Evolutionary conservation across 1,140 invertebrate genomes (phyloP), one percentile per base, ranked within the genome.

Genomic region (Drosophila sucinea): DNA sequence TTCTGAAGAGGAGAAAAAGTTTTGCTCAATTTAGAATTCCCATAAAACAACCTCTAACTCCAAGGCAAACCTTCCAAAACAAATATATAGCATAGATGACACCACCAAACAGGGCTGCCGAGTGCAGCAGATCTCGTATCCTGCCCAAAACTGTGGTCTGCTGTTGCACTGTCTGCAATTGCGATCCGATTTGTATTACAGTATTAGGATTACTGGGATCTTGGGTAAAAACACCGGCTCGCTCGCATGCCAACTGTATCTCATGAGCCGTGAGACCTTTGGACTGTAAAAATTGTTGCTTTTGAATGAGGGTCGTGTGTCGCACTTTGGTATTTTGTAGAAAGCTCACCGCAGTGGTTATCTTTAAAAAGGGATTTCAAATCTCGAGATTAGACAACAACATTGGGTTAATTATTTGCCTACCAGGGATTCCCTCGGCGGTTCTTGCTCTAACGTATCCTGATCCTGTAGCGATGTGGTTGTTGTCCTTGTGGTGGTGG

Each of bases 261-360:
- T 97, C 96, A n/a, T 94, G 92, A n/a, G 96, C 94, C 0, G 95
- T 96, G 1, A 97, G 92, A 63, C 97, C 97, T 93, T 98, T 97
- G 70, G 94, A 94, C 77, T 94, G 94, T 4, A 98, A 92, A 93
- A 98, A 98, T 73, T 95, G 93, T 89, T 96, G 95, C 86, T 96
- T 97, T 79, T 96, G 95, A 56, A 94, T 93, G 38, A 96, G 81
- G 0, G 96, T 95, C 90, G 95, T 97, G 63, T 94, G 92, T 47
- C 94, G 93, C 3, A 98, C 96, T 91, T 96, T 96, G 33, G 96
- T 96, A 93, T 98, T 97, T 91, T 95, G 94, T 38, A 98, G 92
- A 93, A 98, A 98, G 81, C 96, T 97, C 7, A 97, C 95, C 35
- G 97, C 97, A 30, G 97, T 97, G 66, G 94, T 94, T 63, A 98